Evolutionary conservation across 2,888 invertebrate genomes (phyloP).

Genomic region (Brachypalpus laphriformis): DNA sequence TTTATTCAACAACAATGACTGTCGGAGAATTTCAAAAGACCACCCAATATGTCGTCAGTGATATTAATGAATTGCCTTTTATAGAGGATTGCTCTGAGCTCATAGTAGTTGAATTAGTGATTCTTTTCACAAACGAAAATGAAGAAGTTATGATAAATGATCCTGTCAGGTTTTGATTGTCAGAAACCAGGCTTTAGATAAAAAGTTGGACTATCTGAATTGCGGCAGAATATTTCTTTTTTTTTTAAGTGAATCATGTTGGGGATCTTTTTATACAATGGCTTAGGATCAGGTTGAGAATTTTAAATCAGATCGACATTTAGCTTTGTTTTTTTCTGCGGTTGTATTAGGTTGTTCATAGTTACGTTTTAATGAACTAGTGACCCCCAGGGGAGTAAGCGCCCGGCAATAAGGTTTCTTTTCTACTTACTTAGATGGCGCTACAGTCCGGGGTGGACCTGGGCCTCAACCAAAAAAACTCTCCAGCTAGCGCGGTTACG

Average conservation of each 20-base stretch:
- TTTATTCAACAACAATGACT: neutral
- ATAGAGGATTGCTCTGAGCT: neutral
- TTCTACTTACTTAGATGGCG: too few relatives aligned
- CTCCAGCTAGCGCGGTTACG: too few relatives aligned
- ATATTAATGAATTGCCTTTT: constrained; percentile 42
- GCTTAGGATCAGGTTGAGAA: constrained; percentile 1
- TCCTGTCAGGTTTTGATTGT: constrained; percentile 13
- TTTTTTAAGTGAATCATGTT: neutral
- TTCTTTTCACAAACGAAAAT: constrained; percentile 26
- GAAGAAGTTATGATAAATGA: constrained; percentile 46
- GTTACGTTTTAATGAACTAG: neutral
- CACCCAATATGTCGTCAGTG: constrained; percentile 25
- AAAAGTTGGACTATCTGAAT: neutral
- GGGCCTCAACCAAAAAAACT: too few relatives aligned
- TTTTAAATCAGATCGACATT: neutral
- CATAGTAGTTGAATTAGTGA: constrained; percentile 7
- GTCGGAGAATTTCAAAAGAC: constrained; percentile 43
- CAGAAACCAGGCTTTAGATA: neutral
- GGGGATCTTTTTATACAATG: neutral
- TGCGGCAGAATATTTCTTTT: neutral
- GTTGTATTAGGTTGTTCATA: too few relatives aligned
- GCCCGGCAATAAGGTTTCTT: too few relatives aligned
- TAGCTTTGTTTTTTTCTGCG: too few relatives aligned
- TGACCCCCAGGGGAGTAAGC: too few relatives aligned
- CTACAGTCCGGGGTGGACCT: too few relatives aligned